Conservation (phyloP, 1,140 invertebrate species). For the Chrysomallon squamiferum region DNA sequence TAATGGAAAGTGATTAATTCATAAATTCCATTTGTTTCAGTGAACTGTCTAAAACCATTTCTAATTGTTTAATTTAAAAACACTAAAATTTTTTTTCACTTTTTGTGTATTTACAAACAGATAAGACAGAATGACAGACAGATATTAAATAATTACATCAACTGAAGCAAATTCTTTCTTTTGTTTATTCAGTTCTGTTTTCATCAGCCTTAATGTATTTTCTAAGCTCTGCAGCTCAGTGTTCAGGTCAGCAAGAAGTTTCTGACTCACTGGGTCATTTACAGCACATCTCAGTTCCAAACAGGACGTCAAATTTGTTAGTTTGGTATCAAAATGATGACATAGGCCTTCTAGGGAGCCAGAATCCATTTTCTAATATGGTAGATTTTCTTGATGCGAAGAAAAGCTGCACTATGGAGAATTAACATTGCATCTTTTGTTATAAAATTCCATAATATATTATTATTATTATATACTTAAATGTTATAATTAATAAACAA, state of each 20-base stretch:
- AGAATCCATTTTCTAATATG: constrained; percentile 1
- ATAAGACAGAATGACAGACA: too few relatives aligned
- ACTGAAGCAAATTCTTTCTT: constrained; percentile 8
- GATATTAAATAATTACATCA: constrained; percentile 22
- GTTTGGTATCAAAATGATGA: constrained; percentile 11
- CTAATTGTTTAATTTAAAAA: too few relatives aligned
- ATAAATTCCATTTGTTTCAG: neutral
- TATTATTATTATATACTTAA: neutral
- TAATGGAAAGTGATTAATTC: neutral
- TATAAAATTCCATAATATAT: too few relatives aligned
- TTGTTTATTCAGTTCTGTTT: constrained; percentile 16
- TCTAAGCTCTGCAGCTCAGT: constrained; percentile 22
- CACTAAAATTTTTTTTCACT: too few relatives aligned
- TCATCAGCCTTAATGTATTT: constrained; percentile 14
- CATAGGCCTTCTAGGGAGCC: constrained; percentile 4
- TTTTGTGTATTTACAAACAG: too few relatives aligned
- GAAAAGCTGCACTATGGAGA: too few relatives aligned
- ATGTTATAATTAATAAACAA: neutral
- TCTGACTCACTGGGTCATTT: constrained; percentile 9
- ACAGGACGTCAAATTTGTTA: neutral
- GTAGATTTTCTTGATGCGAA: too few relatives aligned
- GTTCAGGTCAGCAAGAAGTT: constrained; percentile 8
- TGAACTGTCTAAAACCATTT: too few relatives aligned
- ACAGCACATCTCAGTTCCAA: constrained; percentile 4
- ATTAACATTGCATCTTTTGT: too few relatives aligned